Evolutionary conservation across 2,888 invertebrate species (phyloP), one percentile per base, ranked within the genome.

Genomic region (Aleiodes testaceus): DNA sequence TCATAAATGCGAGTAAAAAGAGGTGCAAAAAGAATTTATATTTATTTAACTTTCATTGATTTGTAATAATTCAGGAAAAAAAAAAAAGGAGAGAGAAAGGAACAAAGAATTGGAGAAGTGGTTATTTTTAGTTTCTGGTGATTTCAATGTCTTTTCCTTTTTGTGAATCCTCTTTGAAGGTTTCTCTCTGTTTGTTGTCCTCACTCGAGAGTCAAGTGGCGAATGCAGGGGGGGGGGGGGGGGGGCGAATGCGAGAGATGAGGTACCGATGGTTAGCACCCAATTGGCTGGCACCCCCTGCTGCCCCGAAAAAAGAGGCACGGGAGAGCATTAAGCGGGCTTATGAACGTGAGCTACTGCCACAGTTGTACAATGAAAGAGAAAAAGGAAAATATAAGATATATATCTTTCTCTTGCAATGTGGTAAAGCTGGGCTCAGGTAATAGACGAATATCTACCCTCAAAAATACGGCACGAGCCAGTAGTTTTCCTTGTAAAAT

Each of bases 131-230:
- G 7, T 2, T 36, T 52, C 22, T 2, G n/a, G 9, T 52, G 52
- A 18, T 52, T 52, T 11, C 5, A 52, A 18, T 52, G 14, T 18
- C 9, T 20, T 16, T 12, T 12, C 12, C n/a, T n/a, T n/a, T n/a
- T n/a, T 3, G n/a, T n/a, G 26, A 5, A 0, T n/a, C 26, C 12
- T 12, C 6, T 59, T 59, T 59, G 59, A 59, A 11, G 69, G 75
- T 79, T 79, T n/a, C n/a, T n/a, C n/a, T n/a, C n/a, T 81, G 81
- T 81, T 82, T 82, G 81, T 77, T 73, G 74, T 76, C 74, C 77
- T 80, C 73, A 59, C 73, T 74, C 59, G 44, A 72, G 79, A 81
- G 82, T 82, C 83, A 82, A 83, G 82, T 82, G 82, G 79, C 18
- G 74, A 36, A 36, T 36, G 36, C 6, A 36, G 36, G 36, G 2